Conservation (phyloP, 92 coral and sea anemone species). For the Chrysogorgia sp. region DNA sequence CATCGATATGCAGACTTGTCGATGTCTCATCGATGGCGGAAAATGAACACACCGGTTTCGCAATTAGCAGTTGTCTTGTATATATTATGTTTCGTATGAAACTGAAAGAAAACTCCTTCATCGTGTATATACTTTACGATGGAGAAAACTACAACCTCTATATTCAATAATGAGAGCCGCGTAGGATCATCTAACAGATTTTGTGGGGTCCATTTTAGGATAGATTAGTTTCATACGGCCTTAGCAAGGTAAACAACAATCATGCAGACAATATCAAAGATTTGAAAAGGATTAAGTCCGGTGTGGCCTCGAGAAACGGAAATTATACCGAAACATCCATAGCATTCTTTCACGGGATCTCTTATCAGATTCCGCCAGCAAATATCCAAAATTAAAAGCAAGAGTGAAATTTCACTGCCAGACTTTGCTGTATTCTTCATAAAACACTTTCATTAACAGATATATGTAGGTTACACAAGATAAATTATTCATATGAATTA, state of each 20-base stretch:
- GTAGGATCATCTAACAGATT: not conserved
- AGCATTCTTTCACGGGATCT: no score
- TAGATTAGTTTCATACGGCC: constrained; percentile 40
- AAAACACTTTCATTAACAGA: no score
- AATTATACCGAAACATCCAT: constrained; percentile 1
- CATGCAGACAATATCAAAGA: constrained; percentile 19
- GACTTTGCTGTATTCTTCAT: no score
- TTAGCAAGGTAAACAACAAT: constrained; percentile 17
- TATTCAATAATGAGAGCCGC: not conserved
- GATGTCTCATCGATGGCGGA: no score
- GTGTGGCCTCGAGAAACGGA: constrained; percentile 25
- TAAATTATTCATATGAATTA: no score
- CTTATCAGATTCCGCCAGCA: no score
- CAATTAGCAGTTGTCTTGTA: not conserved
- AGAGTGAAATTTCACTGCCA: no score
- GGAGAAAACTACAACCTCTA: not conserved
- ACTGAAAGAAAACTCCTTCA: not conserved
- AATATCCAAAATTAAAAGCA: no score
- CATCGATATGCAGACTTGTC: no score
- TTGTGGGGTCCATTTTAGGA: constrained; percentile 11
- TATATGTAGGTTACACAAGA: no score
- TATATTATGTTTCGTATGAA: not conserved
- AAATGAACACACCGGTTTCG: not conserved
- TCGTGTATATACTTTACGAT: not conserved
- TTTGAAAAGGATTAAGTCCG: constrained; percentile 37